A percentile compares a stretch with the other conserved stretches of the same genome.
These are phyloP conservation scores for Philopedon plagiatum DNA, from an alignment of 2,888 invertebrate species.

Conservation along the genomic window DNA sequence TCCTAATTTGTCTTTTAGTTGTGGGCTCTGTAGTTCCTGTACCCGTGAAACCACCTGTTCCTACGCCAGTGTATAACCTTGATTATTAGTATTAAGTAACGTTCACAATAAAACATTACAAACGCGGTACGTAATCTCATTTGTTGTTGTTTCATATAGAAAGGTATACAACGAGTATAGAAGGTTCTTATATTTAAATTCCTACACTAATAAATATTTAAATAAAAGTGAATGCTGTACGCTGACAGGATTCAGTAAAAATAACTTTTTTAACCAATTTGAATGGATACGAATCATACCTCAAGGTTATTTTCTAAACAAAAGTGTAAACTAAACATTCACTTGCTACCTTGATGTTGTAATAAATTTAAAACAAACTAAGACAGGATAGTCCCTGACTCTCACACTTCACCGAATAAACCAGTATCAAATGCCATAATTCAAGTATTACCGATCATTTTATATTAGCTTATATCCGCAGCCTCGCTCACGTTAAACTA, in stretches of 20 bases:
- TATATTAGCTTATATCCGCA: background rate
- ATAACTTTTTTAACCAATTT: slow-evolving; percentile 56
- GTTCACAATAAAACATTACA: slow-evolving; percentile 59
- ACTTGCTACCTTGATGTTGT: slow-evolving; percentile 61
- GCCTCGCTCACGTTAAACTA: too few species aligned
- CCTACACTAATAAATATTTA: slow-evolving; percentile 58
- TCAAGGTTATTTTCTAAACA: slow-evolving; percentile 62
- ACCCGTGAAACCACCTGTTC: slow-evolving; percentile 34
- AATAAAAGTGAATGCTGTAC: slow-evolving; percentile 57
- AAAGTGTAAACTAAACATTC: slow-evolving; percentile 61
- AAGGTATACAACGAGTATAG: slow-evolving; percentile 56
- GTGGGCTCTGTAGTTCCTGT: background rate
- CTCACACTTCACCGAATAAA: slow-evolving; percentile 15
- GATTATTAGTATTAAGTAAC: slow-evolving; percentile 60
- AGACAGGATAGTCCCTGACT: slow-evolving; percentile 37
- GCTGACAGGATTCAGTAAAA: slow-evolving; percentile 58
- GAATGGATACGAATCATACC: slow-evolving; percentile 58
- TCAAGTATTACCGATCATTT: background rate
- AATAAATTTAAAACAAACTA: slow-evolving; percentile 55
- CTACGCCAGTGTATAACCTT: slow-evolving; percentile 58
- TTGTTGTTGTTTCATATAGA: slow-evolving; percentile 58
- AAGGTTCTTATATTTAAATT: slow-evolving; percentile 59
- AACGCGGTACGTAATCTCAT: slow-evolving; percentile 58
- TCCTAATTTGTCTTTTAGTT: background rate
- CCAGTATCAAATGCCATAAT: slow-evolving; percentile 15